These are phyloP conservation scores for Microdon myrmicae DNA, from an alignment of 2,888 invertebrate genomes.

Conservation along the genomic window DNA sequence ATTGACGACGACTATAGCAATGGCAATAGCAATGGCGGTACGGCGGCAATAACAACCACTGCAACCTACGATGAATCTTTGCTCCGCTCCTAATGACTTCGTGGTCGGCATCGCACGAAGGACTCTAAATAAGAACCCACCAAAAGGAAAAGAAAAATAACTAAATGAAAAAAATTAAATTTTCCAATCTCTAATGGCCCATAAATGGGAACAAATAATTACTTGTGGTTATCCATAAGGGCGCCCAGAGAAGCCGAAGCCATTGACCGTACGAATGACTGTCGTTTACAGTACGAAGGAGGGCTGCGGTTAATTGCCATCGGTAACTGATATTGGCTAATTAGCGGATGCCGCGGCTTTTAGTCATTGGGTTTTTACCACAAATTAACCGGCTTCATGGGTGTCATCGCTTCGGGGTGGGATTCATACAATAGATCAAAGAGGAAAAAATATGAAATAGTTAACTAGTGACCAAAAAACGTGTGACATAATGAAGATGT, in stretches of 20 bases:
- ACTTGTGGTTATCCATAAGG: constrained; percentile 20
- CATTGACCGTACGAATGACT: too few relatives aligned
- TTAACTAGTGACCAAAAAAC: too few relatives aligned
- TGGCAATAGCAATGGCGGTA: too few relatives aligned
- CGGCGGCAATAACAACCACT: constrained; percentile 42
- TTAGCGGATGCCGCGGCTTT: too few relatives aligned
- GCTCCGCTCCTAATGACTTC: constrained; percentile 48
- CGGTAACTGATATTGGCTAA: neutral
- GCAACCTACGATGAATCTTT: constrained; percentile 51
- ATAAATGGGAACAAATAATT: constrained; percentile 38
- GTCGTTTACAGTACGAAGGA: too few relatives aligned
- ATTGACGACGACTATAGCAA: constrained; percentile 38
- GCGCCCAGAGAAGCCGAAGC: too few relatives aligned
- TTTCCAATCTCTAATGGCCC: constrained; percentile 39
- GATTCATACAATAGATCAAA: too few relatives aligned
- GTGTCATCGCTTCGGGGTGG: too few relatives aligned
- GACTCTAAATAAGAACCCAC: neutral
- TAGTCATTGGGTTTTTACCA: too few relatives aligned
- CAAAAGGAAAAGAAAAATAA: neutral
- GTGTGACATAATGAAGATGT: too few relatives aligned
- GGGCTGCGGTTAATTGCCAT: constrained; percentile 23
- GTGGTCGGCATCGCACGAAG: constrained; percentile 24
- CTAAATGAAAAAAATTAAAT: constrained; percentile 37
- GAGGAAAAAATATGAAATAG: too few relatives aligned
- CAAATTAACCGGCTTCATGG: too few relatives aligned